phyloP scores from a whole-genome alignment of 2,888 invertebrate species.

The Stegana nigrithorax region DNA sequence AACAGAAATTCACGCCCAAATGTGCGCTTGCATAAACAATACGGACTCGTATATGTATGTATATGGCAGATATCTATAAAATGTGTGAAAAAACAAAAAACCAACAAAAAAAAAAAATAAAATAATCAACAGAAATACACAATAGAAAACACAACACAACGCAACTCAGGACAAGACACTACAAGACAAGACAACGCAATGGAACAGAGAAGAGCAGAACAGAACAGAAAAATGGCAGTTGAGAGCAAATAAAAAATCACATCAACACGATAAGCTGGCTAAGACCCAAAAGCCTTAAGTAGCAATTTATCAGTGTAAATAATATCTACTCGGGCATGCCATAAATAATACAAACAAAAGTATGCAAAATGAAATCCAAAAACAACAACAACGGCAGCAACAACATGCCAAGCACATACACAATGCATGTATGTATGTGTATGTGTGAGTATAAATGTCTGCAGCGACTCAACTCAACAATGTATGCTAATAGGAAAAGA shows the following conservation, averaged over 20 bases:
- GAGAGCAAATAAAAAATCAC: conserved; percentile 4
- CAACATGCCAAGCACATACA: background rate
- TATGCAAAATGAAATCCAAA: too few relatives aligned
- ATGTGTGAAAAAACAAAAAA: too few relatives aligned
- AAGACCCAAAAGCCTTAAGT: conserved; percentile 1
- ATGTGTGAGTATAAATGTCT: background rate
- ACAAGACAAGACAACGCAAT: too few relatives aligned
- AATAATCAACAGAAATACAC: too few relatives aligned
- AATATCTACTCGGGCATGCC: background rate
- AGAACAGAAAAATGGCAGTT: background rate
- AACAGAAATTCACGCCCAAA: too few relatives aligned
- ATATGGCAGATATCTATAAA: too few relatives aligned
- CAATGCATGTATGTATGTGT: background rate
- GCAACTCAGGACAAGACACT: too few relatives aligned
- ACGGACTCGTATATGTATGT: too few relatives aligned
- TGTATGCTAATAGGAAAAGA: conserved; percentile 2
- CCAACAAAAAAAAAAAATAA: too few relatives aligned
- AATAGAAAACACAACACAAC: too few relatives aligned
- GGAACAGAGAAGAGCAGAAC: too few relatives aligned
- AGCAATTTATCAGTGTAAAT: conserved; percentile 11
- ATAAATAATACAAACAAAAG: conserved; percentile 16
- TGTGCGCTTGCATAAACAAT: too few relatives aligned
- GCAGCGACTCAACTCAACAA: background rate
- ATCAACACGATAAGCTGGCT: background rate
- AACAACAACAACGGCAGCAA: background rate